These are phyloP conservation scores for Sebastes vulpes DNA, from an alignment of 2,797 vertebrate genomes.

Conservation along the genomic window DNA sequence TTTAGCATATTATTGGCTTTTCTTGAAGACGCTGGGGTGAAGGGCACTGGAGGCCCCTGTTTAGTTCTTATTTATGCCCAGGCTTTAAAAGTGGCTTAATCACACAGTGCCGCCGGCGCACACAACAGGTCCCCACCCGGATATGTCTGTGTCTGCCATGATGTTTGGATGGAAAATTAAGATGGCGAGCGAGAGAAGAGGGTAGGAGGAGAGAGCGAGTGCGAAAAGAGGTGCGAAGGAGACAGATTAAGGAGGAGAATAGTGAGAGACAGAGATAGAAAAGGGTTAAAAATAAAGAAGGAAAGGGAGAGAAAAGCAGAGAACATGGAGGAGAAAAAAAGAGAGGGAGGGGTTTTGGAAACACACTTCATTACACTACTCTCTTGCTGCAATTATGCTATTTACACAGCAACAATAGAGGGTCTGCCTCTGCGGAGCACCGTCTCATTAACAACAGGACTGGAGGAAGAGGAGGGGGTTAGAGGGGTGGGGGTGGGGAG, in stretches of 20 bases:
- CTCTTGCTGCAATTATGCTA: conserved; percentile 75
- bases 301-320: not conserved
- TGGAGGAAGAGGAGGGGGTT: conserved; percentile 20
- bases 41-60: conserved; percentile 77
- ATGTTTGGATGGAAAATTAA: conserved; percentile 63
- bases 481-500: conserved; percentile 13
- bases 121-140: conserved; percentile 75
- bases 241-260: conserved; percentile 24
- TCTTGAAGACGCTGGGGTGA: conserved; percentile 72
- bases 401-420: conserved; percentile 78
- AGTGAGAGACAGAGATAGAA: conserved; percentile 21
- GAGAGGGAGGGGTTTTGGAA: conserved; percentile 35
- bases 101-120: conserved; percentile 70
- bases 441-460: conserved; percentile 73
- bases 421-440: conserved; percentile 58
- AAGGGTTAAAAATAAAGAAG: not conserved
- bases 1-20: conserved; percentile 83
- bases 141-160: conserved; percentile 61
- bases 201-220: conserved; percentile 7
- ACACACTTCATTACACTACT: conserved; percentile 75
- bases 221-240: conserved; percentile 13
- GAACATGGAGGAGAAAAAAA: conserved; percentile 12
- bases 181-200: conserved; percentile 36
- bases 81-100: conserved; percentile 81
- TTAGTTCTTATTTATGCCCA: conserved; percentile 80